A percentile compares a stretch with the other conserved stretches of the same genome.
phyloP scores from a whole-genome alignment of 2,888 invertebrate species.

The Megamerina dolium region DNA sequence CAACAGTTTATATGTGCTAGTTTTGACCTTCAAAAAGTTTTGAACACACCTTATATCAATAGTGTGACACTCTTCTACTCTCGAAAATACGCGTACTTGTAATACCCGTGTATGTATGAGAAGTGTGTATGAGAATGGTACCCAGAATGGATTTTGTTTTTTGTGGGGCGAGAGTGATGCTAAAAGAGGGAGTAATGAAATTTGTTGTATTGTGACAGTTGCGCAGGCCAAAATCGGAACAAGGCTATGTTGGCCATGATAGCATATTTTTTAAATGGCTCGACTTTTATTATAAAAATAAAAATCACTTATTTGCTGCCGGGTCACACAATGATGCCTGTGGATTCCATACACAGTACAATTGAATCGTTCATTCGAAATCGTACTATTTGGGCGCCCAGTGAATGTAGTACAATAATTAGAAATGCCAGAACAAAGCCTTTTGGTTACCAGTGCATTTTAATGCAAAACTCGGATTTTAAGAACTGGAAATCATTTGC shows the following conservation, averaged over 20 bases:
- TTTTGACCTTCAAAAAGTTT: too few species aligned
- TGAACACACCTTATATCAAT: too few species aligned
- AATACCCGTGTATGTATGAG: slow-evolving; percentile 13
- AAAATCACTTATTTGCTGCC: slow-evolving; percentile 3
- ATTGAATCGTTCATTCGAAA: slow-evolving; percentile 9
- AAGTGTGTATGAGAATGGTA: too few species aligned
- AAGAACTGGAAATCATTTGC: slow-evolving; percentile 13
- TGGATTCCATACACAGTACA: too few species aligned
- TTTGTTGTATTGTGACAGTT: slow-evolving; percentile 13
- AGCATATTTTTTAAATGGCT: too few species aligned
- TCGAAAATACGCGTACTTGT: too few species aligned
- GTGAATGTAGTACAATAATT: slow-evolving; percentile 11
- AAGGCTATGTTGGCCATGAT: too few species aligned
- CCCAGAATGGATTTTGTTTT: too few species aligned
- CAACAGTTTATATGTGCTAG: too few species aligned
- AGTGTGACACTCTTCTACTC: too few species aligned
- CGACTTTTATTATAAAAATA: too few species aligned
- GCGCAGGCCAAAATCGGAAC: too few species aligned
- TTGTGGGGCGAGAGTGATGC: slow-evolving; percentile 8
- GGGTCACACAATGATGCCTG: slow-evolving; percentile 14
- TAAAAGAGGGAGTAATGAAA: slow-evolving; percentile 13
- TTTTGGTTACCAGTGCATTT: slow-evolving; percentile 7
- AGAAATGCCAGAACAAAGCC: slow-evolving; percentile 8
- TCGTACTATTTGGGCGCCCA: slow-evolving; percentile 13
- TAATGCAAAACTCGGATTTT: slow-evolving; percentile 8